Base-by-base conservation (phyloP, 1,140 invertebrate genomes). In the Atta texana region DNA sequence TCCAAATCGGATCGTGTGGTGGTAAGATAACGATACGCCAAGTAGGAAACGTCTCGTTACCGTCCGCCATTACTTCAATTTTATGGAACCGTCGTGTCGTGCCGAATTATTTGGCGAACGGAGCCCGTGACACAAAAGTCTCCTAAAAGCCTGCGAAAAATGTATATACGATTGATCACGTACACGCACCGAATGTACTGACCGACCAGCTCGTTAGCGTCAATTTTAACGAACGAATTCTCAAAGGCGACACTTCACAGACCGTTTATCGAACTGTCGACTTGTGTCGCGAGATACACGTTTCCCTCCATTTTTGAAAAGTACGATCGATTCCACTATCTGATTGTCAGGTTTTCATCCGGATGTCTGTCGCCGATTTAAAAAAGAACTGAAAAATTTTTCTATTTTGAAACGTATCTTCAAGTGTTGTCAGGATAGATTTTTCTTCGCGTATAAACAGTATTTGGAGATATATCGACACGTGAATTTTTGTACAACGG, bases 31-130 rank as follows among this genome's bases (percentile, higher is more conserved):
- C 81, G 71, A 87, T 66, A 87, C 59, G 76, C 71, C 69, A 94
- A 94, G 93, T 93, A 94, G 93, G 93, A 94, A 94, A 89, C 90
- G 88, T 93, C 91, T 94, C 91, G 92, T 94, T 94, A 94, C 89
- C 89, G 88, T 92, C 84, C 90, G 88, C 89, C 87, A 93, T 93
- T 93, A 91, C 91, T 89, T 90, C 91, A 93, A 93, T 93, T 94
- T 93, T 89, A 88, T 88, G 88, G 92, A 92, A 92, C 68, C 85
- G 51, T 49, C 31, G 68, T 69, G 57, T 64, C 84, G 80, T 66
- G 69, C 24, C 66, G 87, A 86, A 86, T 86, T 81, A 74, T 88
- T 78, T 88, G 75, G 68, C 76, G 57, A 85, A 87, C 86, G 34
- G 34, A 57, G 71, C 39, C 53, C 18, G 76, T 8, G 61, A 12